These are phyloP conservation scores for Zoanthus solanderi DNA, from an alignment of 92 coral and sea anemone genomes.

Conservation along the genomic window DNA sequence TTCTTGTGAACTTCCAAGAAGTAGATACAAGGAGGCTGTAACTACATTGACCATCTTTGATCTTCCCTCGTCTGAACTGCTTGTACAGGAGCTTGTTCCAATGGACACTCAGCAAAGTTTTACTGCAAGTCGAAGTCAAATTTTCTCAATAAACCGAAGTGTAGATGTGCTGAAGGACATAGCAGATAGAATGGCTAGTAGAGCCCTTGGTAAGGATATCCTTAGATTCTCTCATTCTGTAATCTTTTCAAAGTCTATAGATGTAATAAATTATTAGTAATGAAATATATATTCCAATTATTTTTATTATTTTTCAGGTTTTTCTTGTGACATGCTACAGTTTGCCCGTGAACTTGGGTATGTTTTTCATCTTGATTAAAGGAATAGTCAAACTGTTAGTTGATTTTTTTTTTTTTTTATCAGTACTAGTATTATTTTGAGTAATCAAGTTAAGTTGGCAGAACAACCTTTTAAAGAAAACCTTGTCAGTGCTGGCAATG, in stretches of 20 bases:
- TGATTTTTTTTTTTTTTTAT: too few species aligned
- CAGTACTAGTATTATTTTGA: too few species aligned
- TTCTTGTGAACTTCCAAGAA: too few species aligned
- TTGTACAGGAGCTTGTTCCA: conserved; percentile 85
- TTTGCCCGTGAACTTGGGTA: conserved; percentile 94
- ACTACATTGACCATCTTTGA: not conserved
- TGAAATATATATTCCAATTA: not conserved
- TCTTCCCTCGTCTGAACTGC: not conserved
- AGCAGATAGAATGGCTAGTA: conserved; percentile 85
- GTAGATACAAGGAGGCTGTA: not conserved
- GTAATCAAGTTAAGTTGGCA: too few species aligned
- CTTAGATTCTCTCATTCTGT: not conserved
- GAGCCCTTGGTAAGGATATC: conserved; percentile 78
- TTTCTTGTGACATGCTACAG: conserved; percentile 95
- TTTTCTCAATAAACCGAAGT: conserved; percentile 82
- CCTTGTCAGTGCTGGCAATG: too few species aligned
- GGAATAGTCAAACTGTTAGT: too few species aligned
- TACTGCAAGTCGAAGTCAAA: conserved; percentile 83
- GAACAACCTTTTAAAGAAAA: too few species aligned
- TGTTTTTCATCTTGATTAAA: conserved; percentile 26
- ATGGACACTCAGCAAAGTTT: conserved; percentile 93
- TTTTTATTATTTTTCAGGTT: conserved; percentile 59
- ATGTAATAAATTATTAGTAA: not conserved
- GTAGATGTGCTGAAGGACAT: conserved; percentile 85
- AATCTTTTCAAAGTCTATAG: not conserved